A percentile compares a stretch with the other conserved stretches of the same genome.
phyloP scores from a whole-genome alignment of 2,888 invertebrate species.

The Diadromus collaris region DNA sequence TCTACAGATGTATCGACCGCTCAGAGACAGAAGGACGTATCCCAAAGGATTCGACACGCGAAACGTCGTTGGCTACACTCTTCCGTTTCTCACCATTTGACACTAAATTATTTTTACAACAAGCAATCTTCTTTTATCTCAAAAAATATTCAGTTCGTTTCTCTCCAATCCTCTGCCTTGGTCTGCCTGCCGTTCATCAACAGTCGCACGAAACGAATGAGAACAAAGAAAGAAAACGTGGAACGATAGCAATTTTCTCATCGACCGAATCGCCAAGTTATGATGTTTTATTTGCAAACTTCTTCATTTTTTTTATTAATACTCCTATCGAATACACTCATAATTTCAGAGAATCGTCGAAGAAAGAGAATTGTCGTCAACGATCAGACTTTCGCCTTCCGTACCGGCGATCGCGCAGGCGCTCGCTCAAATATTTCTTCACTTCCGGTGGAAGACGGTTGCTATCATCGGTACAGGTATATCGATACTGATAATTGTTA shows the following conservation, averaged over 20 bases:
- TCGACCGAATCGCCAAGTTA: background rate
- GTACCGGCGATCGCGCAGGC: constrained; percentile 80
- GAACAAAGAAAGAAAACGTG: background rate
- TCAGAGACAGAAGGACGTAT: too few species aligned
- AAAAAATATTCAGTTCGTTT: background rate
- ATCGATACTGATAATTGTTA: too few species aligned
- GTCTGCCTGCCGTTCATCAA: background rate
- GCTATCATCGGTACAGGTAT: constrained; percentile 82
- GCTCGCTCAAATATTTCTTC: constrained; percentile 80
- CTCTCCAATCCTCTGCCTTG: background rate
- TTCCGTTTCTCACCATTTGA: too few species aligned
- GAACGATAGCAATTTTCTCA: background rate
- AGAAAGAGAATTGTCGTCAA: constrained; percentile 69
- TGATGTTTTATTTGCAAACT: background rate
- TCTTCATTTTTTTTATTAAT: background rate
- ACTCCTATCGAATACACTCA: background rate
- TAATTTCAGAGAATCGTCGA: constrained; percentile 68
- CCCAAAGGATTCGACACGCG: too few species aligned
- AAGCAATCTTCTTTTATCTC: constrained; percentile 5
- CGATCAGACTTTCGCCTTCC: constrained; percentile 79
- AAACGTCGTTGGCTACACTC: too few species aligned
- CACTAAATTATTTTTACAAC: constrained; percentile 5
- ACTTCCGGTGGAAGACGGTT: constrained; percentile 82
- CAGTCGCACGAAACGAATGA: background rate
- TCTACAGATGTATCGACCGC: background rate